Evolutionary conservation across 2,888 invertebrate genomes (phyloP), one percentile per base, ranked within the genome.

Genomic region (Amaurobius ferox): DNA sequence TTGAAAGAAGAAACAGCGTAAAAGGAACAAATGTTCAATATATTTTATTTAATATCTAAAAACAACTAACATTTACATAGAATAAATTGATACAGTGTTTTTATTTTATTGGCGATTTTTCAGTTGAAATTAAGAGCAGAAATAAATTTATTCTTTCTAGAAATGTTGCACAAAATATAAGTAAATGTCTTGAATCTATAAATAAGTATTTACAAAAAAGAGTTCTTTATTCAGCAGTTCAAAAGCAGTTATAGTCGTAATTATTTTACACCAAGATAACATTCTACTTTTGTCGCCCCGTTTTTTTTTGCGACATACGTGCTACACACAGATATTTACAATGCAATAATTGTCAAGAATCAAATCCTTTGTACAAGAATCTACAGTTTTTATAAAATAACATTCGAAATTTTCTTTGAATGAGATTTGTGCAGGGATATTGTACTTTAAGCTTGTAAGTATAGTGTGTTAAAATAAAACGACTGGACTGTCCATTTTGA

Each of bases 251-350:
- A 44, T 23, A 55, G 5, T 23, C 5, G 5, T 3, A 23, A 55
- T 55, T 55, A 55, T 55, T 23, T 16, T 23, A 55, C 23, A 19
- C 5, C 3, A 55, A 55, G 23, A 55, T 3, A 55, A 23, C 23
- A 55, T 55, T 55, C 55, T 55, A 55, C 5, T 23, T 3, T 23
- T 23, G 23, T 55, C 23, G 11, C 16, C 2, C 2, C 16, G 11
- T 3, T 44, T 16, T n/a, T 44, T 16, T 16, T 11, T 44, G 11
- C 6, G 2, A 44, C 44, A 23, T 6, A 3, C 5, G 19, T 55
- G 55, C 55, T 55, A 55, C 23, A 55, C 19, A 55, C 16, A 55
- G 55, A 55, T 23, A 55, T 55, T 55, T 55, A 55, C 55, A 55
- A 23, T 23, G 2, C 23, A 23, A 16, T 55, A 1, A 3, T 23